Conservation (phyloP, 2,113 vertebrate genomes). For the Laterallus jamaicensis region DNA sequence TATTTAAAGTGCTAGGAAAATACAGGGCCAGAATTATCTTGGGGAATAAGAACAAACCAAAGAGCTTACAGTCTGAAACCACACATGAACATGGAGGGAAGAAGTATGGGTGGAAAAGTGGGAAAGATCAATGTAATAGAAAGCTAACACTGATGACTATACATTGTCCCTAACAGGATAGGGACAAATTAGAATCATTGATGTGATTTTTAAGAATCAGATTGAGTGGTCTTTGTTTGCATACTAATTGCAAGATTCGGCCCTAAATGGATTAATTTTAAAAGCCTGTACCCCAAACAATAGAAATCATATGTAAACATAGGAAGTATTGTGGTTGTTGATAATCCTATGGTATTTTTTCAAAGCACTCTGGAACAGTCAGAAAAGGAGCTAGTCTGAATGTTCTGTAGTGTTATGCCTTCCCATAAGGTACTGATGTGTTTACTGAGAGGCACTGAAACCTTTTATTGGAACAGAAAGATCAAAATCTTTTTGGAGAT, state of each 20-base stretch:
- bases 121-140: neutral
- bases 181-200: neutral
- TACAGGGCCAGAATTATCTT: neutral
- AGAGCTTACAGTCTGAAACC: neutral
- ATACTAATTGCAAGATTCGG: neutral
- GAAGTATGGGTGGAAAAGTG: neutral
- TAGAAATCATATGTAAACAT: neutral
- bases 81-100: neutral
- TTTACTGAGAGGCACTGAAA: constrained; percentile 28
- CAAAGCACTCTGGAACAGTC: neutral
- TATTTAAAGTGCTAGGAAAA: neutral
- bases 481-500: constrained; percentile 1
- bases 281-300: neutral
- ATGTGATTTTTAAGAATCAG: neutral
- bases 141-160: neutral
- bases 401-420: neutral
- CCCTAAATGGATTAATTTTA: neutral
- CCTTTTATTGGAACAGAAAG: neutral
- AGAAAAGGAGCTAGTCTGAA: neutral
- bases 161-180: neutral
- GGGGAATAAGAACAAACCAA: neutral
- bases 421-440: neutral
- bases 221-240: neutral
- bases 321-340: neutral
- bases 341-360: neutral